These are phyloP conservation scores for Coelopa frigida DNA, from an alignment of 1,140 invertebrate genomes.

Conservation along the genomic window DNA sequence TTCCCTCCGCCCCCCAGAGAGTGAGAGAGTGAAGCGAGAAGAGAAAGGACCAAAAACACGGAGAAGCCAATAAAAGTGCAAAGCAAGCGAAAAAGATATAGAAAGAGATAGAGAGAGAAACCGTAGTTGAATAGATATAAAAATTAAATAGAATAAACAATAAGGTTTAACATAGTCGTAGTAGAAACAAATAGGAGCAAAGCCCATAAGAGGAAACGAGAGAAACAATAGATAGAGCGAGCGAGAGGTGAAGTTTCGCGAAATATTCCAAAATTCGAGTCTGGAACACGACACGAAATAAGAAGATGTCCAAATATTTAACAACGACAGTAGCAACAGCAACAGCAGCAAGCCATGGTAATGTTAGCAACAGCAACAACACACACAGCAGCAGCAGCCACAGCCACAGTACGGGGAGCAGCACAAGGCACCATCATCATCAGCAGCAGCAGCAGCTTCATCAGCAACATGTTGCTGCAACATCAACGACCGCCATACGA, in stretches of 20 bases:
- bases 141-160: neutral
- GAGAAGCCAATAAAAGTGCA: neutral
- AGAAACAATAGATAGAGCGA: neutral
- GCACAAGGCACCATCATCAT: neutral
- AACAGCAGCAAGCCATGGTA: constrained; percentile 2
- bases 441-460: constrained; percentile 1
- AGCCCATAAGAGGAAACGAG: neutral
- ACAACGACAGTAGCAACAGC: constrained; percentile 21
- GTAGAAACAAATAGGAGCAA: constrained; percentile 1
- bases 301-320: constrained; percentile 41
- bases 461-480: constrained; percentile 9
- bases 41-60: neutral
- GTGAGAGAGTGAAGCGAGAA: too few relatives aligned
- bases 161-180: constrained; percentile 1
- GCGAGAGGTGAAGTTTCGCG: neutral
- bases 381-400: constrained; percentile 2
- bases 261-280: too few relatives aligned
- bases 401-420: neutral
- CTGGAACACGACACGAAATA: neutral
- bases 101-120: constrained; percentile 3
- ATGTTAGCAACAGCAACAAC: constrained; percentile 4
- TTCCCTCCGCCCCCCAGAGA: too few relatives aligned
- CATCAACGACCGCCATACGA: constrained; percentile 5
- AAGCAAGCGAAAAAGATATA: too few relatives aligned
- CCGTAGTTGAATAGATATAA: too few relatives aligned